These are phyloP conservation scores for Orthonyx spaldingii DNA, from an alignment of 2,113 vertebrate species.

Conservation along the genomic window DNA sequence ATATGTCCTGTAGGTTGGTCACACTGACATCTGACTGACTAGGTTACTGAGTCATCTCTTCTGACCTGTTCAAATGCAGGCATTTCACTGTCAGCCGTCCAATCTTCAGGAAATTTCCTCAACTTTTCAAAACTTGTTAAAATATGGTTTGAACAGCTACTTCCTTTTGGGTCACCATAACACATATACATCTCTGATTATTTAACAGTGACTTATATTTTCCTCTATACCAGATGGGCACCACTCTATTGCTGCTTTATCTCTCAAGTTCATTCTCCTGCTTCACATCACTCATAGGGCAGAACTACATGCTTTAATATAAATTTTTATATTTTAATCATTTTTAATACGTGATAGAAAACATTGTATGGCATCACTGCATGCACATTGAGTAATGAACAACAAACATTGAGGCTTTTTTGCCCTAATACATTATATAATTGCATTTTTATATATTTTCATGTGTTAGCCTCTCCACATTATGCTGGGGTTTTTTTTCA, in stretches of 20 bases:
- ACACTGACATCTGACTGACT: background rate
- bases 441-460: background rate
- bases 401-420: accelerated
- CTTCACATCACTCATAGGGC: background rate
- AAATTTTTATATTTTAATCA: background rate
- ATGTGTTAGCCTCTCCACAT: background rate
- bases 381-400: background rate
- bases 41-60: background rate
- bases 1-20: background rate
- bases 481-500: background rate
- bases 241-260: background rate
- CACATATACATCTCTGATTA: background rate
- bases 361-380: background rate
- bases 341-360: background rate
- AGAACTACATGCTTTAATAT: background rate
- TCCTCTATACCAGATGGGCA: background rate
- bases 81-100: background rate
- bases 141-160: background rate
- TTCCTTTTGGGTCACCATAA: background rate
- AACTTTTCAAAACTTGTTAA: background rate
- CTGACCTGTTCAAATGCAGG: background rate
- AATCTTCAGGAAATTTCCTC: background rate
- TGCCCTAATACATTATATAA: background rate
- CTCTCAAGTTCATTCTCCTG: background rate
- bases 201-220: background rate